Percentiles rank a stretch among this genome's conserved stretches.
These are phyloP conservation scores for Listrodromus nycthemerus DNA, from an alignment of 2,888 invertebrate species.

Conservation along the genomic window DNA sequence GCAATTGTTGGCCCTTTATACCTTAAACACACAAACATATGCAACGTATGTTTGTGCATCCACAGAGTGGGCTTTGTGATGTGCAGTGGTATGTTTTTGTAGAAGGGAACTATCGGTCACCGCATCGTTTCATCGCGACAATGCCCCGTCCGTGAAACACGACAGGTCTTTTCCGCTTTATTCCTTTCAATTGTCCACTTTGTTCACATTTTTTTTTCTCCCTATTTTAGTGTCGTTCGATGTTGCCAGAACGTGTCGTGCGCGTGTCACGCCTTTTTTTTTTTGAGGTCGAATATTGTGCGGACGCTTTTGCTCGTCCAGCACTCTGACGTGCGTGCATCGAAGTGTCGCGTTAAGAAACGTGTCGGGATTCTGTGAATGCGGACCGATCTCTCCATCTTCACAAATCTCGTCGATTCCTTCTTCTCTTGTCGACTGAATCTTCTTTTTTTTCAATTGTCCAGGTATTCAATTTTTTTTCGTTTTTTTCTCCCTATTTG, in stretches of 20 bases:
- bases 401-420: too few relatives aligned
- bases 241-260: conserved; percentile 13
- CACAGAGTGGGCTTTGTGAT: neutral
- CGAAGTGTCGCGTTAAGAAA: neutral
- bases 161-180: conserved; percentile 53
- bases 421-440: too few relatives aligned
- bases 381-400: too few relatives aligned
- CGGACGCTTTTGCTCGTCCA: neutral
- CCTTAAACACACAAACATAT: conserved; percentile 9
- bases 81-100: neutral
- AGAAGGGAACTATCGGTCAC: conserved; percentile 42
- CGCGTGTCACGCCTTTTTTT: conserved; percentile 50
- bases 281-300: conserved; percentile 38
- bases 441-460: conserved; percentile 43
- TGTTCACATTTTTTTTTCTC: conserved; percentile 10
- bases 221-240: conserved; percentile 28
- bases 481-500: conserved; percentile 20
- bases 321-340: conserved; percentile 12
- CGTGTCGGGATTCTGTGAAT: neutral
- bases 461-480: neutral
- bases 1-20: conserved; percentile 40
- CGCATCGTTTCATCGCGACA: conserved; percentile 43
- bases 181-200: conserved; percentile 22
- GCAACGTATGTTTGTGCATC: neutral
- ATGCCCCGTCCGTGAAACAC: conserved; percentile 42